Conservation (phyloP, 2,113 vertebrate genomes). For the Neodontobutis hainanensis region DNA sequence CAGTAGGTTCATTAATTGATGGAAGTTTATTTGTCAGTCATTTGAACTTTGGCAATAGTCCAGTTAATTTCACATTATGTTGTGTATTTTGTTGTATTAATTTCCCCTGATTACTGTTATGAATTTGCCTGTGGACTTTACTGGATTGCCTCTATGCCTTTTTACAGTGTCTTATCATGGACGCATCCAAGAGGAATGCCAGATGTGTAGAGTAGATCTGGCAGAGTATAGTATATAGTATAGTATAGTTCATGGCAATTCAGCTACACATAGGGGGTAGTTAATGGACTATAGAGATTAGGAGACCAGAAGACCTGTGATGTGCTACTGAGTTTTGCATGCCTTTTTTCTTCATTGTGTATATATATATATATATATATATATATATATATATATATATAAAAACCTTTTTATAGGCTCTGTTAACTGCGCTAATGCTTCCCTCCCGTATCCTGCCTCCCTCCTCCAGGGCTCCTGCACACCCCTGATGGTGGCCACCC, state of each 20-base stretch:
- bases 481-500: slow-evolving; percentile 99
- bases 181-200: slow-evolving; percentile 24
- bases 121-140: slow-evolving; percentile 29
- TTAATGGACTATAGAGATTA: slow-evolving; percentile 21
- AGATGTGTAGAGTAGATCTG: slow-evolving; percentile 36
- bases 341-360: not conserved
- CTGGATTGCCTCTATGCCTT: slow-evolving; percentile 13
- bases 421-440: slow-evolving; percentile 48
- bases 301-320: slow-evolving; percentile 33
- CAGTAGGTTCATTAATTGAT: too few relatives aligned
- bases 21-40: not conserved
- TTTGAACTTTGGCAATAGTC: not conserved
- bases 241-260: slow-evolving; percentile 30
- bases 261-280: slow-evolving; percentile 17
- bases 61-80: too few relatives aligned
- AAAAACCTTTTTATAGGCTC: too few relatives aligned
- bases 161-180: slow-evolving; percentile 27
- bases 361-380: too few relatives aligned
- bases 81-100: slow-evolving; percentile 7
- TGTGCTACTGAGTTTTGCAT: slow-evolving; percentile 22
- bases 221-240: slow-evolving; percentile 13
- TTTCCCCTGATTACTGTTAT: slow-evolving; percentile 16
- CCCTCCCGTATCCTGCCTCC: slow-evolving; percentile 63
- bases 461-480: slow-evolving; percentile 98
- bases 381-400: too few relatives aligned